These are phyloP conservation scores for Cephus rjabovi DNA, from an alignment of 2,888 invertebrate species.

Conservation along the genomic window DNA sequence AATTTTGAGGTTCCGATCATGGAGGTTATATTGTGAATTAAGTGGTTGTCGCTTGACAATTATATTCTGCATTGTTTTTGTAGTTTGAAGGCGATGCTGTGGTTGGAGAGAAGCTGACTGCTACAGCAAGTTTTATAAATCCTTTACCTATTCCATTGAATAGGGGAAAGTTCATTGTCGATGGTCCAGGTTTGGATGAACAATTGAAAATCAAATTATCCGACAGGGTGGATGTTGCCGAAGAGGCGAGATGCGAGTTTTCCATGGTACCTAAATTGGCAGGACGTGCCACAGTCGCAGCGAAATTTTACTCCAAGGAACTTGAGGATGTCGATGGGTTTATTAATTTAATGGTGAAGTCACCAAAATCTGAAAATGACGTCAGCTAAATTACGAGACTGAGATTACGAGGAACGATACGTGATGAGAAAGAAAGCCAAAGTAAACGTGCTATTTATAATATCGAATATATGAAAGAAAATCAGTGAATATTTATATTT, in stretches of 20 bases:
- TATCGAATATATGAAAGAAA: background rate
- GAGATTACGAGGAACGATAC: too few species aligned
- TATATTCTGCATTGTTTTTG: constrained; percentile 14
- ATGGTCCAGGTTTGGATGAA: constrained; percentile 83
- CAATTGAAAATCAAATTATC: constrained; percentile 78
- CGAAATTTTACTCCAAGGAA: constrained; percentile 89
- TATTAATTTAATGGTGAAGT: constrained; percentile 78
- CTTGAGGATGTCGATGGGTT: constrained; percentile 92
- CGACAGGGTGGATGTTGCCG: constrained; percentile 75
- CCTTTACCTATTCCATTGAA: constrained; percentile 84
- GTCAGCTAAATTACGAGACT: background rate
- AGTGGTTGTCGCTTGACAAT: background rate
- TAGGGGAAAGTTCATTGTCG: constrained; percentile 83
- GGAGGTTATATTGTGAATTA: background rate
- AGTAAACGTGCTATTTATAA: background rate
- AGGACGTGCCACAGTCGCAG: constrained; percentile 86
- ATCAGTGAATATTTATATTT: background rate
- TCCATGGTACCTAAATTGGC: constrained; percentile 81
- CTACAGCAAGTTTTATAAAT: constrained; percentile 80
- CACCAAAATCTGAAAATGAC: constrained; percentile 60
- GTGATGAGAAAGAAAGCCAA: background rate
- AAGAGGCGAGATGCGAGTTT: constrained; percentile 79
- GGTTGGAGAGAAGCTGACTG: constrained; percentile 68
- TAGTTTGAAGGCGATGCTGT: constrained; percentile 64
- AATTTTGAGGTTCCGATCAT: background rate